Percentiles rank a stretch among this genome's conserved stretches.
phyloP scores from a whole-genome alignment of 1,140 invertebrate species.

The Holotrichia oblita region DNA sequence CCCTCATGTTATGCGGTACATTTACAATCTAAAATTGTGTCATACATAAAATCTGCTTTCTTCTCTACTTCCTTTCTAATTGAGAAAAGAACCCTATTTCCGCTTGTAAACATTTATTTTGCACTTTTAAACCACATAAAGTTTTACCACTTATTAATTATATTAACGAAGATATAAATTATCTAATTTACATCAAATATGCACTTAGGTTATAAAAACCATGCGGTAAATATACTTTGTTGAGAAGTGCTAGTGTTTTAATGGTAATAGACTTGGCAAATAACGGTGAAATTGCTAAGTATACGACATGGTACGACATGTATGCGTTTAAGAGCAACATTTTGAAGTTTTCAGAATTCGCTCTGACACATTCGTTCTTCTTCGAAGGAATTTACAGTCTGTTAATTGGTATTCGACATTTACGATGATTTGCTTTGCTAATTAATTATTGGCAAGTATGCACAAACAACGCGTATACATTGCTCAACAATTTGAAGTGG shows the following conservation, averaged over 20 bases:
- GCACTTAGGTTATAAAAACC: too few species aligned
- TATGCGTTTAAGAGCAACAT: too few species aligned
- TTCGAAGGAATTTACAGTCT: neutral
- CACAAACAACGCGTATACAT: neutral
- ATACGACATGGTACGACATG: too few species aligned
- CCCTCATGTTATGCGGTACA: neutral
- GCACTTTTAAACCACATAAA: too few species aligned
- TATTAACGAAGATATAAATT: too few species aligned
- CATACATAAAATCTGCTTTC: neutral
- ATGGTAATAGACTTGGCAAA: too few species aligned
- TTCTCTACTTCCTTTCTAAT: neutral
- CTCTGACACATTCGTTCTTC: neutral
- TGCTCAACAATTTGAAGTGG: neutral
- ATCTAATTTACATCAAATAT: too few species aligned
- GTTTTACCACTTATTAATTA: too few species aligned
- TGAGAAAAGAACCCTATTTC: neutral
- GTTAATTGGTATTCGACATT: constrained; percentile 17
- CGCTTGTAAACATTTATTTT: neutral
- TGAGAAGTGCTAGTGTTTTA: too few species aligned
- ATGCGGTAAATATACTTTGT: too few species aligned
- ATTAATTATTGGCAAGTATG: constrained; percentile 9
- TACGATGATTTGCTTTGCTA: constrained; percentile 9
- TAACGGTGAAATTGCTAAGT: too few species aligned
- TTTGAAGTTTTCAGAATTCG: neutral
- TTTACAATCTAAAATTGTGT: constrained; percentile 8